Evolutionary conservation across 2,797 vertebrate species (phyloP), one percentile per base, ranked within the genome.

Genomic region (Micrastur ruficollis): DNA sequence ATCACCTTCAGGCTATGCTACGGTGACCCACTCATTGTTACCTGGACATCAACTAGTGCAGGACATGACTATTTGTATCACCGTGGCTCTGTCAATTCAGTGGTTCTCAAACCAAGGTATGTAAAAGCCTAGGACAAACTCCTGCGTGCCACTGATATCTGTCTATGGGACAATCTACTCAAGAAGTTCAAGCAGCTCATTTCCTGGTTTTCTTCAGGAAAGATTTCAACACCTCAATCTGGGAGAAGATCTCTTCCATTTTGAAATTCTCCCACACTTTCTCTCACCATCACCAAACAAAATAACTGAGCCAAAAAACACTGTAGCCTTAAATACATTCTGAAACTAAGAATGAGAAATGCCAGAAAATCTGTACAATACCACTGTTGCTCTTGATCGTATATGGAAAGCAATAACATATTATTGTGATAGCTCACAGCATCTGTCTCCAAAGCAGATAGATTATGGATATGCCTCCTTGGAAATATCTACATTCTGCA

Each of bases 301-400:
- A 90, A 38, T 6, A 59, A 61, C 29, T 3, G 8, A 92, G 88
- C 66, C 66, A 95, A 74, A 65, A 88, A 91, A 6, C 27, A 23
- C 7, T 11, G 8, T 53, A 55, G 42, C 90, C 73, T 92, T 81
- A 89, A 94, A 93, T 84, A 66, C 52, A 66, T 75, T 75, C 89
- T 63, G 83, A 94, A 79, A 71, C 58, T 68, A 61, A 90, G 67
- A 58, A 87, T 80, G 46, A 75, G 53, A 42, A 75, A 90, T 82
- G 62, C 66, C 95, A 92, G 73, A 75, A 86, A 92, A 91, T 85
- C 87, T 81, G 56, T 76, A 59, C 65, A 86, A n/a, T 83, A 38
- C 61, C 91, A 79, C 71, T 72, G 80, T 53, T 93, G 55, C 61
- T 89, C 63, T 72, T 74, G 76, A 84, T 89, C 23, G 2, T 84